Conservation (phyloP, 2,113 vertebrate genomes). For the Hippolais icterina region DNA sequence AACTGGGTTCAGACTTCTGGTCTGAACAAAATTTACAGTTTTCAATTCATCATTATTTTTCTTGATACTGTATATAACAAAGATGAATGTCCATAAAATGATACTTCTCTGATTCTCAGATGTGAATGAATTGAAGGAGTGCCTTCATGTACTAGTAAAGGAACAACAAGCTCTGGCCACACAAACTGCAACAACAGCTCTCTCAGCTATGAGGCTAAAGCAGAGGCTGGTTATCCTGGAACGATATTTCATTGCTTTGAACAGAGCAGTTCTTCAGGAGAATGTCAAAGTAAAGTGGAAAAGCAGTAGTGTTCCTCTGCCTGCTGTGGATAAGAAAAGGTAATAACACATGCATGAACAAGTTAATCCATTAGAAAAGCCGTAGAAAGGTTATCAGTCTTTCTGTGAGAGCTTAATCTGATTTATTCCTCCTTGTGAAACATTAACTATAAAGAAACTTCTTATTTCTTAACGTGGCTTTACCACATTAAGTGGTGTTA, state of each 20-base stretch:
- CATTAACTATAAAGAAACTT: not conserved
- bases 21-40: not conserved
- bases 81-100: not conserved
- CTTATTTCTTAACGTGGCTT: not conserved
- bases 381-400: not conserved
- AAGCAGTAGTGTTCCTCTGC: conserved; percentile 80
- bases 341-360: conserved; percentile 21
- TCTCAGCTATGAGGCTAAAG: conserved; percentile 89
- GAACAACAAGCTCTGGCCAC: conserved; percentile 90
- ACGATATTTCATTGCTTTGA: conserved; percentile 94
- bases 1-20: not conserved
- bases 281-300: conserved; percentile 91
- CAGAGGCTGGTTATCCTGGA: conserved; percentile 95
- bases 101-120: conserved; percentile 69
- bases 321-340: conserved; percentile 91
- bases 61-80: not conserved
- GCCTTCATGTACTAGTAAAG: conserved; percentile 89
- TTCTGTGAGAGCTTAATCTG: not conserved
- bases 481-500: not conserved
- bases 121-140: conserved; percentile 89
- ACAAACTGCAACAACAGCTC: conserved; percentile 88
- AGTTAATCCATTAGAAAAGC: not conserved
- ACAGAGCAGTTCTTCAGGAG: conserved; percentile 92
- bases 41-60: not conserved
- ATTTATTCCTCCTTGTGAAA: not conserved